A percentile compares a stretch with the other conserved stretches of the same genome.
Conservation (phyloP, 2,113 vertebrate genomes). For the Pongo pygmaeus region DNA sequence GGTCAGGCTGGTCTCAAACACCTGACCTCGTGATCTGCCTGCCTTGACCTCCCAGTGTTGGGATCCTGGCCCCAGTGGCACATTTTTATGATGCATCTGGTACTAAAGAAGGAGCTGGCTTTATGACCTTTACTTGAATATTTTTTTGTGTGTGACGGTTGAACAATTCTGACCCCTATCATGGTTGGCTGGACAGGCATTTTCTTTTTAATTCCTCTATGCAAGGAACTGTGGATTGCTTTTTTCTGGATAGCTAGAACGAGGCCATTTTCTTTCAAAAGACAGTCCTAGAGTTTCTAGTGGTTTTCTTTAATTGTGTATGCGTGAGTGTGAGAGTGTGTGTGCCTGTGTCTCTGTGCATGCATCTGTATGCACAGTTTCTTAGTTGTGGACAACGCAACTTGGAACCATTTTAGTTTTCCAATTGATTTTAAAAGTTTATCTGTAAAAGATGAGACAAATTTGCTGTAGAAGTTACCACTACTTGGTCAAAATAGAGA, state of each 20-base stretch:
- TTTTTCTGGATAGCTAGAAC: not conserved
- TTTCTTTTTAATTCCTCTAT: not conserved
- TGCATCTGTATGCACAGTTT: not conserved
- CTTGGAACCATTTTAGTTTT: conserved; percentile 23
- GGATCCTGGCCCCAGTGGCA: no score
- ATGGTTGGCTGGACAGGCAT: not conserved
- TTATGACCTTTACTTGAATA: not conserved
- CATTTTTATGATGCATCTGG: not conserved
- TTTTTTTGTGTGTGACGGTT: not conserved
- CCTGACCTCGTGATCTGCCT: no score
- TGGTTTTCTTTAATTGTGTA: not conserved
- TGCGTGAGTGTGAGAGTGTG: no score
- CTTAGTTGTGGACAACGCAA: not conserved
- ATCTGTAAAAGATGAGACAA: not conserved
- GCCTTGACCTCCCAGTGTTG: no score
- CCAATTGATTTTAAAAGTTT: not conserved
- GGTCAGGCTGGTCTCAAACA: no score
- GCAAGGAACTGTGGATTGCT: not conserved
- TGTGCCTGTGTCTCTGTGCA: not conserved
- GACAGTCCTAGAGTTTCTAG: not conserved
- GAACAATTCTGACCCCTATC: not conserved
- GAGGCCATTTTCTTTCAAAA: conserved; percentile 29
- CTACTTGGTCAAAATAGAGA: not conserved
- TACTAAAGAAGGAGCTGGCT: not conserved
- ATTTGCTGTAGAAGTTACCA: not conserved